Evolutionary conservation across 2,888 invertebrate species (phyloP), one percentile per base, ranked within the genome.

Genomic region (Ichneumoninae sp.): DNA sequence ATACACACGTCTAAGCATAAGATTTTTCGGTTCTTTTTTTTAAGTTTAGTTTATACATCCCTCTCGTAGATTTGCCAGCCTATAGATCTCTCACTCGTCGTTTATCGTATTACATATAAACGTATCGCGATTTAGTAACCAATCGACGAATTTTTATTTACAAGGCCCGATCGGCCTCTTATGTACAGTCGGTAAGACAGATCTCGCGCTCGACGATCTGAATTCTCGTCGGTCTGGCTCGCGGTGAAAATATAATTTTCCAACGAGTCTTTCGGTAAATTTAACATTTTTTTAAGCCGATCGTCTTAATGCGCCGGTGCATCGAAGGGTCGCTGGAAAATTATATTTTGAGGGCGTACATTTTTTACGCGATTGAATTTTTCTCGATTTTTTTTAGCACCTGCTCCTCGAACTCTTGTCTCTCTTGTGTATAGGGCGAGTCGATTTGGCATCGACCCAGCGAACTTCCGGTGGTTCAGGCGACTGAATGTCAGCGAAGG

Each of bases 1-100:
- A 79, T 86, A 72, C 78, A 84, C 80, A 84, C 83, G 68, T 80
- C 69, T 74, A 79, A 86, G 79, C 85, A 74, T 76, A 77, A 54
- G 74, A 68, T 70, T 75, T 75, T 30, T 74, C 44, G n/a, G 52
- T 36, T 57, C 13, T 50, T 33, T 6, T 62, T 68, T 50, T 19
- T 33, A 13, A 47, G 13, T 60, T 66, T 74, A 33, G 22, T 85
- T 83, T 85, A 81, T 77, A 80, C 86, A 80, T 33, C 47, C 69
- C 62, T 68, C 52, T 19, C 57, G 65, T 26, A 40, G 52, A 16
- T 60, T 50, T 62, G 26, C 54, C 30, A 52, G 60, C 40, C 26
- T 33, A 47, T 50, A 16, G 44, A 47, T n/a, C 26, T 74, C 68
- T 44, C 62, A 30, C 19, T 22, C 44, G 57, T 30, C 50, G 47